Base-by-base conservation (phyloP, 2,888 invertebrate species). In the Torymus texanus region DNA sequence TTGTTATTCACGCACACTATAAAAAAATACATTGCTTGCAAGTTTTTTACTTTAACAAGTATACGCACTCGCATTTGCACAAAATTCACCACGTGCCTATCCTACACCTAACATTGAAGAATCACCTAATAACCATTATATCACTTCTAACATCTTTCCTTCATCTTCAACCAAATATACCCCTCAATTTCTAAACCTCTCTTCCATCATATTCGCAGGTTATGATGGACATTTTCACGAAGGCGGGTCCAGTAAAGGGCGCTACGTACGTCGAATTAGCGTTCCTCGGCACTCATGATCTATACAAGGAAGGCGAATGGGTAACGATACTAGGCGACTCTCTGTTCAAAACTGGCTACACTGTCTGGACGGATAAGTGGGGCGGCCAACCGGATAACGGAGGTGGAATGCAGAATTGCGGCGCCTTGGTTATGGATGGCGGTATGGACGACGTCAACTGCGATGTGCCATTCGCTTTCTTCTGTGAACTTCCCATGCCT, bases 251-350 rank as follows among this genome's bases (percentile, higher is more conserved):
- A 18, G 80, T 85, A 41, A 85, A 82, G 59, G 87, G 86, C 51
- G 87, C 87, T 13, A 74, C 81, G 2, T 86, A 85, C 74, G 77
- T 81, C 8, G 83, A 87, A 50, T 83, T 86, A 68, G 88, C 88
- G 3, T 86, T 84, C 63, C 81, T 89, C 24, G 88, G 88, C 51
- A 85, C 86, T 73, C 88, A 88, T 79, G 88, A 88, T 81, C 81
- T 88, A 55, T 90, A 87, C 82, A 83, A 83, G 68, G 88, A 88
- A 83, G 87, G 86, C 66, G 89, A 90, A 59, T 89, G 89, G 89
- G 88, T 88, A 55, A 87, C 88, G 29, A 84, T 88, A 62, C 83
- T 84, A 24, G 88, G 88, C 4, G 89, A 89, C 76, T 88, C 88
- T 63, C 81, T 89, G 62, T 85, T 85, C 81, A 89, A 87, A 83